A percentile compares a stretch with the other conserved stretches of the same genome.
phyloP scores from a whole-genome alignment of 2,113 vertebrate species.

The Turnix velox region DNA sequence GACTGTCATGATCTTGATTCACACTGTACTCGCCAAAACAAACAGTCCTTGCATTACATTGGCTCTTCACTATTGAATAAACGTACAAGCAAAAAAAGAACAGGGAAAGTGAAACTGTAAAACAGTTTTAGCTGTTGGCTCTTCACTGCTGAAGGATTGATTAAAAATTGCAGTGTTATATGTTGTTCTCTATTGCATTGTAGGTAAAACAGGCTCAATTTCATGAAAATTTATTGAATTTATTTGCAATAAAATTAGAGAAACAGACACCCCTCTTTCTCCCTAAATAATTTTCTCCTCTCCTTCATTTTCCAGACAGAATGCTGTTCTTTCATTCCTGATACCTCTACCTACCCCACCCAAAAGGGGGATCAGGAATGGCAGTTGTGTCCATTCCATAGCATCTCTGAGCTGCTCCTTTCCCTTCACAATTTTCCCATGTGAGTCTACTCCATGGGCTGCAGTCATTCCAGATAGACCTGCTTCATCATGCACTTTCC shows the following conservation, averaged over 20 bases:
- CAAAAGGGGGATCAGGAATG: accelerated
- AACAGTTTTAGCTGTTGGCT: background rate
- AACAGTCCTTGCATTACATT: background rate
- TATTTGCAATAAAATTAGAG: background rate
- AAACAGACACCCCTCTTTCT: accelerated
- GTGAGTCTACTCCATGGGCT: background rate
- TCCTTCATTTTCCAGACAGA: background rate
- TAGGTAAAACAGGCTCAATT: background rate
- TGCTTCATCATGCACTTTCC: background rate
- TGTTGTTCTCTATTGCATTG: background rate
- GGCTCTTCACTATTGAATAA: background rate
- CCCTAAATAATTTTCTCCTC: background rate
- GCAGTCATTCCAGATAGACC: background rate
- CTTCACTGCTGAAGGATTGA: background rate
- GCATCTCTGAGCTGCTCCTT: background rate
- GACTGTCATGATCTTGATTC: background rate
- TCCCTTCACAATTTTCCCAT: background rate
- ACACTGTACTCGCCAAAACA: background rate
- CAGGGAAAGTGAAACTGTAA: background rate
- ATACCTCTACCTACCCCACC: background rate
- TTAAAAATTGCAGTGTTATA: background rate
- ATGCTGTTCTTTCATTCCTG: background rate
- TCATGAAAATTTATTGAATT: background rate
- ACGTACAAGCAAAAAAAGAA: background rate
- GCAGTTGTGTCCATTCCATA: background rate